Percentiles rank a stretch among this genome's conserved stretches.
phyloP scores from a whole-genome alignment of 2,113 vertebrate species.

The human region GRCh38 chr13:109671001-109671500 shows the following conservation, averaged over 20 bases:
- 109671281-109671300: background rate
- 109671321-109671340: background rate
- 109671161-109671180: background rate
- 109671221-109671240: rapidly evolving
- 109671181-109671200: background rate
- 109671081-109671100: background rate
- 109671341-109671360: background rate
- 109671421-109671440: background rate
- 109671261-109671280: background rate
- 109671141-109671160: too few species aligned
- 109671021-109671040: background rate
- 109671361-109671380: rapidly evolving
- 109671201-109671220: rapidly evolving
- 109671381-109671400: background rate
- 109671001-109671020: background rate
- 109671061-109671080: background rate
- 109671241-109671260: background rate
- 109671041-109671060: too few species aligned
- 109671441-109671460: rapidly evolving
- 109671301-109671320: background rate
- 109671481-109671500: background rate
- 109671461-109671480: background rate
- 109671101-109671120: background rate
- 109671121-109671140: too few species aligned
- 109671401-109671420: background rate